A percentile compares a stretch with the other conserved stretches of the same genome.
These are phyloP conservation scores for Sebastes oblongus DNA, from an alignment of 2,797 vertebrate genomes.

Conservation along the genomic window DNA sequence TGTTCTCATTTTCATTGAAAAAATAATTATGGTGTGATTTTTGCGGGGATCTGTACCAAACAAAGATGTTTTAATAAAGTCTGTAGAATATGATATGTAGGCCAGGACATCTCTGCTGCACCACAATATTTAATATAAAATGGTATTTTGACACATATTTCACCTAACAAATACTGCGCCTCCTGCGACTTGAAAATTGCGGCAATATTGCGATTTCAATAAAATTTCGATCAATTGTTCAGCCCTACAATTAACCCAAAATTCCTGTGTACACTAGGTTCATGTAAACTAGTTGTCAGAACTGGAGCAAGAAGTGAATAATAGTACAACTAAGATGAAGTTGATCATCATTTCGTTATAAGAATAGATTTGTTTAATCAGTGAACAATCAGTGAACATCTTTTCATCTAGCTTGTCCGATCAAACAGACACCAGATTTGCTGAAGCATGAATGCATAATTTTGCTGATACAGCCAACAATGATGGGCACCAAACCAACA, in stretches of 20 bases:
- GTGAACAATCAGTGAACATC: neutral
- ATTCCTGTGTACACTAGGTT: neutral
- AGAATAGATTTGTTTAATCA: neutral
- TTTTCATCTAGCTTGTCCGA: neutral
- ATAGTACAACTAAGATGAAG: neutral
- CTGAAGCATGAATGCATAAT: neutral
- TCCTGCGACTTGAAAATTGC: no score
- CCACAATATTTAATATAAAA: no score
- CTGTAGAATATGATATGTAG: no score
- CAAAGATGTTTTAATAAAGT: no score
- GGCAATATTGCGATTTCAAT: no score
- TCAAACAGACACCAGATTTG: neutral
- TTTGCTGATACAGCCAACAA: conserved; percentile 1
- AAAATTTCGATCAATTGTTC: fast-evolving
- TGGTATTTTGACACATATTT: no score
- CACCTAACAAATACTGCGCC: no score
- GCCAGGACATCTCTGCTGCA: no score
- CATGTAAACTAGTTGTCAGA: neutral
- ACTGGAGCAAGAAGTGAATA: neutral
- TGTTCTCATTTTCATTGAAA: no score
- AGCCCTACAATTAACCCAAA: neutral
- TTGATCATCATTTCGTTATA: neutral
- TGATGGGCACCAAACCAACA: neutral
- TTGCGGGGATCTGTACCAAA: no score
- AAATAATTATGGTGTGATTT: no score